Evolutionary conservation across 1,140 invertebrate genomes (phyloP).

Genomic region (Heliconius nattereri): DNA sequence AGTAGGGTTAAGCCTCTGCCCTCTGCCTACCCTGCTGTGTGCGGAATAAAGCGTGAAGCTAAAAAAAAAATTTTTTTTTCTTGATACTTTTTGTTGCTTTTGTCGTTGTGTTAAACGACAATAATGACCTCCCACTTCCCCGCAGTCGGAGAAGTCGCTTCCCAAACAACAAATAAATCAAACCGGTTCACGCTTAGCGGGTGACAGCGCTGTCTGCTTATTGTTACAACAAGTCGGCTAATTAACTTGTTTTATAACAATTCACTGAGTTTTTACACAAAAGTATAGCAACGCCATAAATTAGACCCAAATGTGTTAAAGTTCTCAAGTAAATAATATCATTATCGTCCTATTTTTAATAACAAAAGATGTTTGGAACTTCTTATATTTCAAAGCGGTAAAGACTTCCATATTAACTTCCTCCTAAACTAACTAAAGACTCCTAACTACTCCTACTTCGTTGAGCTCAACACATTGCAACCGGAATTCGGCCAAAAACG

Average conservation of each 20-base stretch:
- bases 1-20: too few relatives aligned
- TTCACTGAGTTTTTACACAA: constrained; percentile 21
- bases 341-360: neutral
- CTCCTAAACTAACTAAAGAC: too few relatives aligned
- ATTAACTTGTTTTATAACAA: constrained; percentile 63
- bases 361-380: neutral
- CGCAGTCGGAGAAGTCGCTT: constrained; percentile 41
- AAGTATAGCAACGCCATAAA: neutral
- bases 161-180: constrained; percentile 50
- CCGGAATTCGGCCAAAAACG: too few relatives aligned
- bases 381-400: neutral
- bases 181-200: constrained; percentile 49
- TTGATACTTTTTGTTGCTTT: neutral
- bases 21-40: too few relatives aligned
- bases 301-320: neutral
- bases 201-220: constrained; percentile 51
- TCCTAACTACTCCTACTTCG: too few relatives aligned
- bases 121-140: constrained; percentile 23
- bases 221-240: constrained; percentile 54
- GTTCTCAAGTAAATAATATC: neutral
- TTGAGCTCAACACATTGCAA: too few relatives aligned
- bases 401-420: too few relatives aligned
- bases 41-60: too few relatives aligned
- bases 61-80: too few relatives aligned
- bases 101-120: constrained; percentile 17